These are phyloP conservation scores for Oreocharis arfaki DNA, from an alignment of 2,113 vertebrate genomes.

Conservation along the genomic window DNA sequence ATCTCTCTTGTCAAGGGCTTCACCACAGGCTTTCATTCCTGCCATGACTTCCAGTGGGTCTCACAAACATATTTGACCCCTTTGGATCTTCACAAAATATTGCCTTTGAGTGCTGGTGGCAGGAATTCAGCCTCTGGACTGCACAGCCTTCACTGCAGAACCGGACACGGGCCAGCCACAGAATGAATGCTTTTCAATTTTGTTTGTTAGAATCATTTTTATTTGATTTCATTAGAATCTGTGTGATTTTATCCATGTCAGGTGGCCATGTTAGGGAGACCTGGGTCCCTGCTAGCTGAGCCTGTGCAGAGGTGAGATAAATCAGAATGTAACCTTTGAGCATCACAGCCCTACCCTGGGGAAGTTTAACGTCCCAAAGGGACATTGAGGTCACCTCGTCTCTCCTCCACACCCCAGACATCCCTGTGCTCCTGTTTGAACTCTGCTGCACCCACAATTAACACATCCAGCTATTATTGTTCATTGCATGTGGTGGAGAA, in stretches of 20 bases:
- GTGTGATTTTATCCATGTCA: neutral
- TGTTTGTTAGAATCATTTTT: neutral
- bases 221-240: neutral
- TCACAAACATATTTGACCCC: neutral
- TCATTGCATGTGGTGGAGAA: neutral
- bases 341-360: neutral
- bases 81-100: neutral
- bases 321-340: neutral
- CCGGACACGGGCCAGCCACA: neutral
- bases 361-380: neutral
- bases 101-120: neutral
- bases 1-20: neutral
- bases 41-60: neutral
- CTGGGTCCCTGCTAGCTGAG: neutral
- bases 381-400: accelerated
- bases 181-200: neutral
- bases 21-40: neutral
- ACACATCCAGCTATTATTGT: neutral
- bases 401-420: neutral
- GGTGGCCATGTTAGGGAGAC: neutral
- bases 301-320: neutral
- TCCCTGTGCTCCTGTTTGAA: neutral
- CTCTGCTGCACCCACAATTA: neutral
- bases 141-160: neutral
- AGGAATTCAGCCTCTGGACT: neutral